Base-by-base conservation (phyloP, 2,888 invertebrate genomes). In the Lutraria lutraria region DNA sequence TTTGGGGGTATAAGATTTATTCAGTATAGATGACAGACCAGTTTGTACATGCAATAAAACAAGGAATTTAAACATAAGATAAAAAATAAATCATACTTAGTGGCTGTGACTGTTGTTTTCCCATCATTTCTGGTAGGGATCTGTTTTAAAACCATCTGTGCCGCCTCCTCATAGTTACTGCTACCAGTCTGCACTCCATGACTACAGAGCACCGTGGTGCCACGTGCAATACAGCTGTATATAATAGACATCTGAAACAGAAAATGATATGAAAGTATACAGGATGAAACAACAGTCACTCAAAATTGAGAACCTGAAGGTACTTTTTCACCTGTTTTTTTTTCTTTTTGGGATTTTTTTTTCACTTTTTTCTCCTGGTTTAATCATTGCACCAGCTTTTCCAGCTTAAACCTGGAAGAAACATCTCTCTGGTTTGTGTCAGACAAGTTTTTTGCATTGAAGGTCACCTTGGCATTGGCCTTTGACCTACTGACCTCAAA, bases 51-150 rank as follows among this genome's bases (percentile, higher is more conserved):
- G 56, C 3, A 56, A 2, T 43, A 43, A 19, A n/a, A 63, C 63
- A 25, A n/a, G 21, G 19, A 2, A 19, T 21, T 19, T n/a, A 63
- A 19, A 76, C 76, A 34, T 76, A 25, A 16, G 76, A 1, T 34
- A 34, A 31, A 16, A 31, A 29, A 31, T 43, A 43, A 43, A 43
- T 43, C 54, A 90, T 93, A 96, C 96, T 94, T 95, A 88, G 95
- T 91, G n/a, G 96, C 95, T 84, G 95, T 95, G 89, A 96, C 95
- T 15, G 96, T 95, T 43, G 95, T 95, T 87, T 96, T 96, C 19
- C 95, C 95, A 91, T 96, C 95, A 85, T 93, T 93, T 56, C 93
- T 91, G 6, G 95, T 93, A 19, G 95, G 95, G 72, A 96, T 95
- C 88, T 96, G 96, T 53, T 94, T 94, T 0, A 96, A 93, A 88